A percentile compares a stretch with the other conserved stretches of the same genome.
These are phyloP conservation scores for Euwallacea similis DNA, from an alignment of 1,140 invertebrate genomes.

Conservation along the genomic window DNA sequence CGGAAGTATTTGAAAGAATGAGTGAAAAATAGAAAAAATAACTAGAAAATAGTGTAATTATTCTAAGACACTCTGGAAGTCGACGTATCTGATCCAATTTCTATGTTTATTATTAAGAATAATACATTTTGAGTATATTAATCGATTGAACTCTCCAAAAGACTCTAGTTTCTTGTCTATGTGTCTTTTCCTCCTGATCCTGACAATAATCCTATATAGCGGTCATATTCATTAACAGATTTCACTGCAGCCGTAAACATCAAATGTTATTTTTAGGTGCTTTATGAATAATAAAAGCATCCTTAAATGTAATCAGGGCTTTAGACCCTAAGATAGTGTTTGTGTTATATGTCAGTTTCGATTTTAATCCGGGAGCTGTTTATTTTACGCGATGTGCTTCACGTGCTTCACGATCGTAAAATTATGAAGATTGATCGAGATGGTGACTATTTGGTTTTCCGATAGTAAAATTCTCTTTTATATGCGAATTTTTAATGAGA, in stretches of 20 bases:
- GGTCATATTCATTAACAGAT: background rate
- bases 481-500: too few species aligned
- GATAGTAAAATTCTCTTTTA: too few species aligned
- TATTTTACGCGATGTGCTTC: conserved; percentile 10
- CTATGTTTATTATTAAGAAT: too few species aligned
- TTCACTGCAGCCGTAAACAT: conserved; percentile 12
- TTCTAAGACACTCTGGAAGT: too few species aligned
- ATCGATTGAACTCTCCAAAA: too few species aligned
- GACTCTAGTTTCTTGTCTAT: too few species aligned
- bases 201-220: background rate
- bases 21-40: too few species aligned
- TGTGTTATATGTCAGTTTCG: conserved; percentile 26
- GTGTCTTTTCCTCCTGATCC: too few species aligned
- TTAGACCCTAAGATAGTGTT: conserved; percentile 25
- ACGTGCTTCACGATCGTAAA: conserved; percentile 3
- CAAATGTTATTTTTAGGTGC: conserved; percentile 14
- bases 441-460: background rate
- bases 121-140: too few species aligned
- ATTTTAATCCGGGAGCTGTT: conserved; percentile 19
- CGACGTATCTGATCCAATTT: too few species aligned
- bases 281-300: conserved; percentile 26
- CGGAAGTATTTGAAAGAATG: too few species aligned
- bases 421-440: conserved; percentile 9
- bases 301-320: conserved; percentile 21
- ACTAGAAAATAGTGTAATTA: too few species aligned